Conservation (phyloP, 2,113 vertebrate genomes). For the Corydoras maculifer region DNA sequence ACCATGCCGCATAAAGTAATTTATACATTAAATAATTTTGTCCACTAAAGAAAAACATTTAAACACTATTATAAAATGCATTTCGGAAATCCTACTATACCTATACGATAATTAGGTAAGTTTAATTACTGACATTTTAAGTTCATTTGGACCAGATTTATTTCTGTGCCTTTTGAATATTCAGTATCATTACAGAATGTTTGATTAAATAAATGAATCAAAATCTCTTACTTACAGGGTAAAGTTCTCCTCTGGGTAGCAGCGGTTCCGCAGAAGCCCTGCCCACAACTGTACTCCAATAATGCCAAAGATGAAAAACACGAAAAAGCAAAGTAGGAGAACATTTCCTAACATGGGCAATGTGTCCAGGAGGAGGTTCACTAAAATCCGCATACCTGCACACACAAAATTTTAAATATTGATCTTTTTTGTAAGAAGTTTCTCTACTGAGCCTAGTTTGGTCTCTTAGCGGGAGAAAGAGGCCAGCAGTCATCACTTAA, state of each 20-base stretch:
- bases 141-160: too few species aligned
- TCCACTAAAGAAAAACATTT: too few species aligned
- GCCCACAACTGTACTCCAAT: conserved; percentile 98
- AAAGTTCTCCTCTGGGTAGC: conserved; percentile 86
- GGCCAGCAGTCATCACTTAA: too few species aligned
- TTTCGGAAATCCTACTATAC: too few species aligned
- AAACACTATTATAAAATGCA: too few species aligned
- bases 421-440: neutral
- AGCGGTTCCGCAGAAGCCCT: conserved; percentile 91
- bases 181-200: neutral
- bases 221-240: conserved; percentile 69
- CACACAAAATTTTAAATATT: neutral
- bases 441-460: conserved; percentile 3
- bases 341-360: conserved; percentile 98
- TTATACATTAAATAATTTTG: too few species aligned
- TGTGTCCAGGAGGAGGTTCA: conserved; percentile 95
- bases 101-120: too few species aligned
- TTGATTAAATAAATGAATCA: neutral
- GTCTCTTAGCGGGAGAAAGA: neutral
- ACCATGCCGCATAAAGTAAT: too few species aligned
- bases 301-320: conserved; percentile 99
- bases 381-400: conserved; percentile 94
- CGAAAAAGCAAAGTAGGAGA: conserved; percentile 96
- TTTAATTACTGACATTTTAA: too few species aligned
- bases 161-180: too few species aligned